Evolutionary conservation across 2,888 invertebrate genomes (phyloP), one percentile per base, ranked within the genome.

Genomic region (Rotaria macrura): DNA sequence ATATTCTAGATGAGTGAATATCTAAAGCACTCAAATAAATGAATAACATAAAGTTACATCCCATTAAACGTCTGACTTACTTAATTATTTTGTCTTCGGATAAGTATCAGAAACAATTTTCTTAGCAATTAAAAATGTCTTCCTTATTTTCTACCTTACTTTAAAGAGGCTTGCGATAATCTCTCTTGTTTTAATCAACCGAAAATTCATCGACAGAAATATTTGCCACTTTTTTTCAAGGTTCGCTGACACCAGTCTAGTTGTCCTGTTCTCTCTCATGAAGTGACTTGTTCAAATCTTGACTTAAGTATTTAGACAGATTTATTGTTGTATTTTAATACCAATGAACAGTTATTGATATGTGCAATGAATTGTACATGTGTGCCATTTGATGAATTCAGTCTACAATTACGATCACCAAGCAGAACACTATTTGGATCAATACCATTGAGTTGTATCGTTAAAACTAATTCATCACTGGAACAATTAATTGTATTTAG

Each of bases 341-440:
- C 79, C 79, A 79, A 79, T 79, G 79, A 79, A 43, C 79, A 79
- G n/a, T 79, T 40, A 79, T 79, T 38, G n/a, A 79, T 79, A 79
- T 79, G 23, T 38, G 79, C n/a, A n/a, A n/a, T 43, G n/a, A 79
- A 79, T n/a, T 43, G 43, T 43, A 20, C 79, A n/a, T 79, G 43
- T 43, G 79, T 43, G 43, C 0, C 43, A 79, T 79, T 79, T 43
- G 43, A 43, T 43, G 43, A 79, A 43, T 12, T n/a, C n/a, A 43
- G 9, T 79, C 43, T 79, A 79, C 79, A 79, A 79, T n/a, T 79
- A 17, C 5, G 20, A 43, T 79, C 79, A 79, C 79, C 79, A n/a
- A 79, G 40, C n/a, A 25, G 20, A 79, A 79, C 25, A 43, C 43
- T 2, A 43, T 40, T 43, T 25, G 40, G 12, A 43, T 43, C 17